phyloP scores from a whole-genome alignment of 2,888 invertebrate species.

The Leucoptera coffeella region DNA sequence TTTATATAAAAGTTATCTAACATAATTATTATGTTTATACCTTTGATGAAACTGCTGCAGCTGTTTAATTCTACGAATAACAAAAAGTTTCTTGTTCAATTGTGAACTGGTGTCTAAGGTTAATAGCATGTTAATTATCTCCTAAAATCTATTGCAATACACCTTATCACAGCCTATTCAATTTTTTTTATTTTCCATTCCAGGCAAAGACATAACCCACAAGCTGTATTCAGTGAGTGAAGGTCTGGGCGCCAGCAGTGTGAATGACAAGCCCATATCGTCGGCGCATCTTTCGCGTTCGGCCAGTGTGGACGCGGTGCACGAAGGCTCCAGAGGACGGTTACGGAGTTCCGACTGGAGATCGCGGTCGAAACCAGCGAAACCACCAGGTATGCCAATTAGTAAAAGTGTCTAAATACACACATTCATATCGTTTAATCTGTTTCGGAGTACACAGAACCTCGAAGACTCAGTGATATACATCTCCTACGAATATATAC shows the following conservation, averaged over 20 bases:
- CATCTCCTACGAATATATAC: no score
- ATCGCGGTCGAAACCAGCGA: constrained; percentile 14
- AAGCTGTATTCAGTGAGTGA: constrained; percentile 79
- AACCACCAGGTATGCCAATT: constrained; percentile 7
- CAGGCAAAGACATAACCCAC: constrained; percentile 77
- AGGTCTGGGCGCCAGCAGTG: constrained; percentile 50
- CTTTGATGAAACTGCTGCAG: no score
- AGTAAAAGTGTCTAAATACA: no score
- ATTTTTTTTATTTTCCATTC: constrained; percentile 11
- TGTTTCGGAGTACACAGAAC: no score
- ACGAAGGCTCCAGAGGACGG: constrained; percentile 69
- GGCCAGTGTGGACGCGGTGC: constrained; percentile 71
- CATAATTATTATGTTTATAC: no score
- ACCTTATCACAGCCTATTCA: constrained; percentile 3
- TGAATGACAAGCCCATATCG: constrained; percentile 24
- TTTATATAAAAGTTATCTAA: no score
- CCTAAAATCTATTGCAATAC: background rate
- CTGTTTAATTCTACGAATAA: no score
- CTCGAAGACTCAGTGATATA: no score
- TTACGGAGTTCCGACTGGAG: constrained; percentile 64
- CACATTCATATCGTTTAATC: no score
- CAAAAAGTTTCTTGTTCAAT: no score
- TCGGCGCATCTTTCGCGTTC: constrained; percentile 57
- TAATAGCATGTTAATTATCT: no score
- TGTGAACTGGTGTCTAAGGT: no score